These are phyloP conservation scores for Phoronis australis DNA, from an alignment of 2,888 invertebrate genomes.

Conservation along the genomic window DNA sequence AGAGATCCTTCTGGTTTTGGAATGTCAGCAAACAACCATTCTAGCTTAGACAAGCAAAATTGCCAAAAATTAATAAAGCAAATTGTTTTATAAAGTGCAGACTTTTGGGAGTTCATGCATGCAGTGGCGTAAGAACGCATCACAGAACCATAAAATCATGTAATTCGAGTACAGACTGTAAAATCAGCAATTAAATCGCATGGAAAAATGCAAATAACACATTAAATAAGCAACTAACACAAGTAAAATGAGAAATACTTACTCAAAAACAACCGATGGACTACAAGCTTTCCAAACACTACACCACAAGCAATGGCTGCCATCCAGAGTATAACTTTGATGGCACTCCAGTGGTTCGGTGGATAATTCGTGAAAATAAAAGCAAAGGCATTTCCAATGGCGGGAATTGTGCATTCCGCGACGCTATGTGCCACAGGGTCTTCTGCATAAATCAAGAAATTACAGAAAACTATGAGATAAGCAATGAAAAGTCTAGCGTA, in stretches of 20 bases:
- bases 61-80: too few species aligned
- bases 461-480: slow-evolving; percentile 56
- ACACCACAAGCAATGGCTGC: slow-evolving; percentile 53
- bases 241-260: slow-evolving; percentile 22
- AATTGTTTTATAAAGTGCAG: too few species aligned
- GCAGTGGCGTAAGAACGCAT: too few species aligned
- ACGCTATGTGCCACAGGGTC: slow-evolving; percentile 57
- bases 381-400: slow-evolving; percentile 57
- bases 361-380: slow-evolving; percentile 56
- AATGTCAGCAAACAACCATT: too few species aligned
- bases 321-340: slow-evolving; percentile 54
- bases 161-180: too few species aligned
- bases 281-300: slow-evolving; percentile 54
- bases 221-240: too few species aligned
- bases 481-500: slow-evolving; percentile 55
- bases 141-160: too few species aligned
- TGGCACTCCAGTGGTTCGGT: slow-evolving; percentile 47
- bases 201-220: background rate
- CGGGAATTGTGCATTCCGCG: slow-evolving; percentile 55
- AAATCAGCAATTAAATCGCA: background rate
- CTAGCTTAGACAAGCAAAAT: too few species aligned
- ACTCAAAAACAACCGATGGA: slow-evolving; percentile 54
- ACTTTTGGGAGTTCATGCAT: too few species aligned
- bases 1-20: too few species aligned
- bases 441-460: slow-evolving; percentile 57